Percentiles rank a stretch among this genome's conserved stretches.
phyloP scores from a whole-genome alignment of 2,797 vertebrate species.

The Eurystomus glaucurus region DNA sequence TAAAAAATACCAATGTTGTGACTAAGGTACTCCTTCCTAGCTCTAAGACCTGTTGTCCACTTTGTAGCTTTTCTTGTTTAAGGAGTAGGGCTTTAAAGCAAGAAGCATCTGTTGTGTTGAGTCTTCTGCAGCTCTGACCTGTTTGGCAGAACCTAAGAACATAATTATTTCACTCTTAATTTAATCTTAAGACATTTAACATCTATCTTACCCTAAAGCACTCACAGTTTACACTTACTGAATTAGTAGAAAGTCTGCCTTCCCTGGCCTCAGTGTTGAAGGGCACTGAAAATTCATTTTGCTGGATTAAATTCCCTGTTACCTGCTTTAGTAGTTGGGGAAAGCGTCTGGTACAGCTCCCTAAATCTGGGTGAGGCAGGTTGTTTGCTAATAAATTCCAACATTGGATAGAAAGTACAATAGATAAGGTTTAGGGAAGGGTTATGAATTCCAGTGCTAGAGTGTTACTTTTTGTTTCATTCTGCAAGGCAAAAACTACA shows the following conservation, averaged over 20 bases:
- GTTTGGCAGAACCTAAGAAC: not conserved
- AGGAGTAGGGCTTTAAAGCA: not conserved
- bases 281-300: constrained; percentile 49
- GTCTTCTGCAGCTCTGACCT: not conserved
- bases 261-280: not conserved
- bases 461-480: constrained; percentile 65
- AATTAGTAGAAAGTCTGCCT: constrained; percentile 46
- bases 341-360: constrained; percentile 31
- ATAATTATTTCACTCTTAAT: constrained; percentile 53
- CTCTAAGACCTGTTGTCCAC: not conserved
- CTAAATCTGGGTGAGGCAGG: constrained; percentile 18
- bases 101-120: not conserved
- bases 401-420: not conserved
- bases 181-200: constrained; percentile 37
- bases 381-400: constrained; percentile 65
- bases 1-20: constrained; percentile 32
- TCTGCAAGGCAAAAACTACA: constrained; percentile 62
- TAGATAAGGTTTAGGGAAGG: constrained; percentile 44
- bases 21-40: constrained; percentile 10
- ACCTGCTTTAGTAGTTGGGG: constrained; percentile 39
- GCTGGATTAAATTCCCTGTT: constrained; percentile 40
- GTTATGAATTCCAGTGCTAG: constrained; percentile 63
- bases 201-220: constrained; percentile 18
- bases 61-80: not conserved
- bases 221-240: constrained; percentile 36